phyloP scores from a whole-genome alignment of 2,888 invertebrate genomes.

The Drosophila infuscata region DNA sequence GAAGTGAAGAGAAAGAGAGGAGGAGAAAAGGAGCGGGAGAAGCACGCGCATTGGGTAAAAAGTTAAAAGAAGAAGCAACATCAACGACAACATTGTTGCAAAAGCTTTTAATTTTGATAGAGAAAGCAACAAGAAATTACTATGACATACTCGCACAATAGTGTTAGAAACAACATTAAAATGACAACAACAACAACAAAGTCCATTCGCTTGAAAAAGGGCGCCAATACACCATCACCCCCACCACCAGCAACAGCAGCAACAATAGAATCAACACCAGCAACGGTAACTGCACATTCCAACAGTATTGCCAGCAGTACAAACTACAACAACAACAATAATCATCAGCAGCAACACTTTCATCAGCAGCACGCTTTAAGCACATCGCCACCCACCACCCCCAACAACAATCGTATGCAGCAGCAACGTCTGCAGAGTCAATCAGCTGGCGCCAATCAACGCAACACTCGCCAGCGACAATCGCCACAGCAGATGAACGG shows the following conservation, averaged over 20 bases:
- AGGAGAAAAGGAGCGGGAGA: slow-evolving; percentile 1
- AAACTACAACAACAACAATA: slow-evolving; percentile 64
- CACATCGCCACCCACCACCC: slow-evolving; percentile 59
- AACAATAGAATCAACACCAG: slow-evolving; percentile 74
- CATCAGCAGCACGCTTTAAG: slow-evolving; percentile 66
- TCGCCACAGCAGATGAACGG: slow-evolving; percentile 63
- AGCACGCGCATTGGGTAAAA: slow-evolving; percentile 39
- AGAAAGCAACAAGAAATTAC: slow-evolving; percentile 65
- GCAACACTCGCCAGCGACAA: slow-evolving; percentile 64
- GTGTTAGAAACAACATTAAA: slow-evolving; percentile 84
- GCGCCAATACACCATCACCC: slow-evolving; percentile 56
- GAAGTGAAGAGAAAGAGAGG: slow-evolving; percentile 39
- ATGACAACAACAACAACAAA: slow-evolving; percentile 82
- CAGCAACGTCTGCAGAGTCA: slow-evolving; percentile 67
- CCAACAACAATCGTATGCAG: slow-evolving; percentile 60
- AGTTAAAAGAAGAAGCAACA: slow-evolving; percentile 21
- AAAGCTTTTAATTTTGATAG: slow-evolving; percentile 28
- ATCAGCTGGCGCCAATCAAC: slow-evolving; percentile 63
- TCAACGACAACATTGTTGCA: slow-evolving; percentile 16
- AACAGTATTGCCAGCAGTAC: slow-evolving; percentile 85
- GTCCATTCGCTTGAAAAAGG: slow-evolving; percentile 81
- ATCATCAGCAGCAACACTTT: slow-evolving; percentile 45
- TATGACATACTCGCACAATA: slow-evolving; percentile 85
- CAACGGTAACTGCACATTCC: slow-evolving; percentile 83
- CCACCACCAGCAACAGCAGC: slow-evolving; percentile 51